Evolutionary conservation across 2,113 vertebrate species (phyloP).

Genomic region (Prinia subflava): DNA sequence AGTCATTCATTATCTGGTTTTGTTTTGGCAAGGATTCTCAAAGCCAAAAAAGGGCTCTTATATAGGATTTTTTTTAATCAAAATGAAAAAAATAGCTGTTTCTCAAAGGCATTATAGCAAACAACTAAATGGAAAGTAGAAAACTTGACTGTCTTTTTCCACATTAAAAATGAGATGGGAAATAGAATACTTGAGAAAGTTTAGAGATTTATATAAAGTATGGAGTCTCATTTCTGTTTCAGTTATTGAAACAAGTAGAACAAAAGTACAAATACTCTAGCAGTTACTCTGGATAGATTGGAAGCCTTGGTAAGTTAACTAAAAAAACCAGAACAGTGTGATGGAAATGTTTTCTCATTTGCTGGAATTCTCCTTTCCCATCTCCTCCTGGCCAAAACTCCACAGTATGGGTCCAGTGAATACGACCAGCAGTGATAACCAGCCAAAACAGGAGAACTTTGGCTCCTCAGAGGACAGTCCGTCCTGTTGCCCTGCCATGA

Average conservation of each 20-base stretch:
- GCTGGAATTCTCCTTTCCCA: neutral
- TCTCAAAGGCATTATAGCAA: neutral
- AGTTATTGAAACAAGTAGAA: neutral
- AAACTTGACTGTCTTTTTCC: neutral
- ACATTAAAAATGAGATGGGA: neutral
- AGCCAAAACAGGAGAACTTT: neutral
- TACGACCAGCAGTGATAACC: neutral
- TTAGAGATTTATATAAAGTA: neutral
- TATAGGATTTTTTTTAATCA: neutral
- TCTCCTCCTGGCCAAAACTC: neutral
- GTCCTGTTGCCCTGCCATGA: neutral
- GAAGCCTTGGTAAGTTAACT: neutral
- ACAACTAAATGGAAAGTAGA: neutral
- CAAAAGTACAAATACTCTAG: neutral
- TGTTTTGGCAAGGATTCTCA: neutral
- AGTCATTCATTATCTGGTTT: neutral
- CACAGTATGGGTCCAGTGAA: neutral
- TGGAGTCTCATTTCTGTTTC: neutral
- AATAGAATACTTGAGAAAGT: neutral
- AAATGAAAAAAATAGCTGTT: neutral
- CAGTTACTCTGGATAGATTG: neutral
- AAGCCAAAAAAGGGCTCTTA: neutral
- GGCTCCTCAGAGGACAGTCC: neutral
- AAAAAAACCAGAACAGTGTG: neutral
- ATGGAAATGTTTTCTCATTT: neutral